A percentile compares a stretch with the other conserved stretches of the same genome.
These are phyloP conservation scores for Cylindroiulus punctatus DNA, from an alignment of 2,888 invertebrate species.

Conservation along the genomic window DNA sequence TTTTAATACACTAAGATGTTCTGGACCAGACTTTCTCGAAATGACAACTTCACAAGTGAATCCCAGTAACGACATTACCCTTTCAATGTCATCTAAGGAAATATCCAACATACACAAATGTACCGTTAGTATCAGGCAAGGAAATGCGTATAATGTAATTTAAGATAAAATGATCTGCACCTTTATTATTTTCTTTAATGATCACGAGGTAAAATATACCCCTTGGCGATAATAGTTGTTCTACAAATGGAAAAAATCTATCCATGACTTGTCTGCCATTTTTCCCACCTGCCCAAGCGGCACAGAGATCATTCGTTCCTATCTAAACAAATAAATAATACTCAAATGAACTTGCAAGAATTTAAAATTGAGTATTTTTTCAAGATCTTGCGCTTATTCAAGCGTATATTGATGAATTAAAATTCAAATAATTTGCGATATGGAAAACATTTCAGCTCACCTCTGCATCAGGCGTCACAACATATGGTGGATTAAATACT, in stretches of 20 bases:
- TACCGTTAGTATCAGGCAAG: neutral
- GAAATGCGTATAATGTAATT: neutral
- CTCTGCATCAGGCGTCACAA: conserved; percentile 84
- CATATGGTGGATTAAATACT: conserved; percentile 98
- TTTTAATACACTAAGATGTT: conserved; percentile 78
- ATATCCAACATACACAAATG: neutral
- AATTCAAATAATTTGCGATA: no score
- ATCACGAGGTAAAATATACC: conserved; percentile 90
- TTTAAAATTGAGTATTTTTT: neutral
- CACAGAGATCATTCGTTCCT: conserved; percentile 61
- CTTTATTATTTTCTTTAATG: conserved; percentile 85
- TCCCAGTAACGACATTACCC: conserved; percentile 71
- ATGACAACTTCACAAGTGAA: conserved; percentile 74
- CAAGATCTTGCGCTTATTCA: no score
- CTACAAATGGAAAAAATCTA: conserved; percentile 75
- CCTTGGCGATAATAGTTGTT: conserved; percentile 75
- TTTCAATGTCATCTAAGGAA: conserved; percentile 69
- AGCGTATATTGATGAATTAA: no score
- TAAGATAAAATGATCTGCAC: conserved; percentile 62
- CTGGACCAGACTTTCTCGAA: conserved; percentile 83
- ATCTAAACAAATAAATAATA: conserved; percentile 67
- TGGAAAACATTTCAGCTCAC: conserved; percentile 64
- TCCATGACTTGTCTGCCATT: conserved; percentile 74
- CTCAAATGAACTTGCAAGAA: conserved; percentile 59
- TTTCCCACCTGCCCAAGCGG: conserved; percentile 70